A percentile compares a stretch with the other conserved stretches of the same genome.
These are phyloP conservation scores for Trissonchulus sp. DNA, from an alignment of 2,888 invertebrate genomes.

Conservation along the genomic window DNA sequence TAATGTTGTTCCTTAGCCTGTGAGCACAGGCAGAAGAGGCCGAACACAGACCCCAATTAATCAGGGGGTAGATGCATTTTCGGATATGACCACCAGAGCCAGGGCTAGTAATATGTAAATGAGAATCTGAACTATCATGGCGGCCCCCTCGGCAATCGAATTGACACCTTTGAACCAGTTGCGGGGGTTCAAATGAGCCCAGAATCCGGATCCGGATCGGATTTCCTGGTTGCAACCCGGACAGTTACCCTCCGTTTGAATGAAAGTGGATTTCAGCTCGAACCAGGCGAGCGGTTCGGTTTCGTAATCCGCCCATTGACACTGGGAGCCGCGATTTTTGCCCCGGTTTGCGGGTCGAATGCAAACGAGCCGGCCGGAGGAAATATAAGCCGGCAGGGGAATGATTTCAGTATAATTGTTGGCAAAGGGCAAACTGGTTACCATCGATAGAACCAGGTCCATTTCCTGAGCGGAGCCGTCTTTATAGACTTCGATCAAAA, in stretches of 20 bases:
- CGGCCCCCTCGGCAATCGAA: slow-evolving; percentile 6
- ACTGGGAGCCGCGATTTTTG: not conserved
- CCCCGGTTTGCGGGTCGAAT: not conserved
- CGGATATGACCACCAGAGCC: not conserved
- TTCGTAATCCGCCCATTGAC: not conserved
- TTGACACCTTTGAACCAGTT: slow-evolving; percentile 20
- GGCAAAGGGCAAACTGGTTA: slow-evolving; percentile 10
- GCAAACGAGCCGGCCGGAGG: not conserved
- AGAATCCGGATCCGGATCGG: not conserved
- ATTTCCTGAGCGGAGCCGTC: not conserved
- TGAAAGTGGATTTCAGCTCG: not conserved
- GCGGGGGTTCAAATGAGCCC: slow-evolving; percentile 11
- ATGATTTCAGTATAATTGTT: slow-evolving; percentile 11
- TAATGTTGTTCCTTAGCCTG: slow-evolving; percentile 10
- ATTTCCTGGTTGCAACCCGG: not conserved
- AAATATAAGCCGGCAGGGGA: slow-evolving; percentile 8
- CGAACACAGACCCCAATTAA: slow-evolving; percentile 7
- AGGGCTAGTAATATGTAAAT: not conserved
- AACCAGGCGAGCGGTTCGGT: not conserved
- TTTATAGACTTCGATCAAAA: slow-evolving; percentile 15
- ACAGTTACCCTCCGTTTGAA: not conserved
- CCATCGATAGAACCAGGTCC: not conserved
- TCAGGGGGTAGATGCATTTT: not conserved
- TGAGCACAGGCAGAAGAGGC: not conserved
- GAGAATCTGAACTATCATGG: not conserved